These are phyloP conservation scores for Drosophila pegasa DNA, from an alignment of 2,888 invertebrate genomes.

Conservation along the genomic window DNA sequence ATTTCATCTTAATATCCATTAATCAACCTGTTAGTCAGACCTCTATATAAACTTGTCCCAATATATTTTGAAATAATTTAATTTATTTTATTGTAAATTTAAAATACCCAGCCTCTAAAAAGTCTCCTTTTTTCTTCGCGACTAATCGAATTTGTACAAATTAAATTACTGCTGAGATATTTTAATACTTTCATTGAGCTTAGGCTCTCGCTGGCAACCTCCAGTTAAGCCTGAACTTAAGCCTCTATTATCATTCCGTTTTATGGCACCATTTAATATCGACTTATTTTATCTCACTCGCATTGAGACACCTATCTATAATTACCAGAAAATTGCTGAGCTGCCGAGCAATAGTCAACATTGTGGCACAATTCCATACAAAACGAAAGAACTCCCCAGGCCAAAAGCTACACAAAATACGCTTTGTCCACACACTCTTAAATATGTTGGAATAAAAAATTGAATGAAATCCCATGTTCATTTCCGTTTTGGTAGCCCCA, in stretches of 20 bases:
- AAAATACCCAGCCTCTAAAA: neutral
- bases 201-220: no score
- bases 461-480: conserved; percentile 68
- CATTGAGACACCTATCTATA: conserved; percentile 45
- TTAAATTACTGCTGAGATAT: neutral
- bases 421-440: conserved; percentile 28
- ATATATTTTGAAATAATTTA: no score
- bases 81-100: neutral
- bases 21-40: no score
- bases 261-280: conserved; percentile 28
- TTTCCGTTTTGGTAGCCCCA: conserved; percentile 57
- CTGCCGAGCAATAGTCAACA: conserved; percentile 48
- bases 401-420: conserved; percentile 25
- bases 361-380: conserved; percentile 32
- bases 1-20: no score
- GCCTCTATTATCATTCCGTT: conserved; percentile 7
- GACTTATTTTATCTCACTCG: conserved; percentile 12
- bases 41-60: no score
- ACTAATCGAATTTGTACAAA: neutral
- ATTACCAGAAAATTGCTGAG: conserved; percentile 71
- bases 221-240: conserved; percentile 2
- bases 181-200: neutral
- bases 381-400: conserved; percentile 16
- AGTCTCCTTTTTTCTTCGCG: no score
- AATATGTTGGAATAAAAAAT: conserved; percentile 45